Conservation (phyloP, 1,140 invertebrate species). For the Zaprionus africanus region DNA sequence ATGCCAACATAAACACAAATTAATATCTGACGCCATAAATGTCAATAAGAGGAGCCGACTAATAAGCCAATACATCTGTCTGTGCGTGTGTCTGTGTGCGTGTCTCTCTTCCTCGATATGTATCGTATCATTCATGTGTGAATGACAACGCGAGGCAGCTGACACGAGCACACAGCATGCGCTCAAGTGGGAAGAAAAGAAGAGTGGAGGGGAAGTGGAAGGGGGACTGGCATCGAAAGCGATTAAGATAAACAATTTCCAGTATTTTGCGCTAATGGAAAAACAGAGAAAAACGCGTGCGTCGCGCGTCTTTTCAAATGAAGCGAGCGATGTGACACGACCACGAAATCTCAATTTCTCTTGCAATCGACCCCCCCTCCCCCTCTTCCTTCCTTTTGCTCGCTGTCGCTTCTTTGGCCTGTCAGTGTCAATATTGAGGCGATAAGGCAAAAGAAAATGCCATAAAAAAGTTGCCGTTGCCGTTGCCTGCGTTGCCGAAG, state of each 20-base stretch:
- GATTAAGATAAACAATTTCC: constrained; percentile 75
- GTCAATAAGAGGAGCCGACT: constrained; percentile 45
- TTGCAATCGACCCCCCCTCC: not conserved
- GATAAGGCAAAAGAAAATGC: constrained; percentile 47
- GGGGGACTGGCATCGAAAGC: constrained; percentile 44
- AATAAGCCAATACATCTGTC: constrained; percentile 41
- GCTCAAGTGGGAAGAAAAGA: not conserved
- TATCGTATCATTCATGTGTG: constrained; percentile 63
- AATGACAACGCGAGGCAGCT: constrained; percentile 36
- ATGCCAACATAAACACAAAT: constrained; percentile 52
- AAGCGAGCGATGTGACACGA: constrained; percentile 68
- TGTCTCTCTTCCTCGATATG: constrained; percentile 12
- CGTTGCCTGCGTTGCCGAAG: constrained; percentile 37
- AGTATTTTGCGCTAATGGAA: constrained; percentile 61
- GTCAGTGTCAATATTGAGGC: constrained; percentile 56
- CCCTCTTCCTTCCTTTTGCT: not conserved
- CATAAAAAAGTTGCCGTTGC: constrained; percentile 59
- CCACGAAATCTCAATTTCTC: constrained; percentile 55
- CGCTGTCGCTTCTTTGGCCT: constrained; percentile 21
- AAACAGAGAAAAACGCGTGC: constrained; percentile 28
- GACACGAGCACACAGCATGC: not conserved
- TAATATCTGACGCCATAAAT: constrained; percentile 53
- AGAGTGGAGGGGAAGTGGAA: not conserved
- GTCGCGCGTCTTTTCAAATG: constrained; percentile 47
- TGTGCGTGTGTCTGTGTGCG: not conserved